Base-by-base conservation (phyloP, 2,888 invertebrate species). In the Chrysotoxum bicinctum region DNA sequence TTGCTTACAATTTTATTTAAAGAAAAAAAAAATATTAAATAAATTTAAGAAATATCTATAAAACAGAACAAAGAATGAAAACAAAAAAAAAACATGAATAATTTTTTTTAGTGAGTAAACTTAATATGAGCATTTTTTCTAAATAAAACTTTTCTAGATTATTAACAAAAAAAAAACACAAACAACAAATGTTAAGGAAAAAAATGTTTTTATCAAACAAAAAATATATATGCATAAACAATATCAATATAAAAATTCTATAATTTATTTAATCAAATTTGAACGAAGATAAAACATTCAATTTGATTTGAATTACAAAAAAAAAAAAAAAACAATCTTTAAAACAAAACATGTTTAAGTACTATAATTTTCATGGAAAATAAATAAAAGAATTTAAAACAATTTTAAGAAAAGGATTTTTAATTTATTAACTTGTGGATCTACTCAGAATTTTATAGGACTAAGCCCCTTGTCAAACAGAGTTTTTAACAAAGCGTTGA, bases 371-470 rank as follows among this genome's bases (percentile, higher is more conserved):
- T 81, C 81, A 81, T 68, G 72, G 72, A 12, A 77, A 72, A 80
- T 84, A 70, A 84, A 84, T 80, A 80, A 76, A 66, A 68, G 84
- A 80, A 80, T 84, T 84, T 79, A 58, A 84, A 84, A 16, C 74
- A 79, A 79, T 70, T 84, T 84, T 79, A 78, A 64, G 64, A 56
- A 50, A 32, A 19, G 1, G n/a, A 7, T 1, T 19, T 76, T 81
- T 56, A 1, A 21, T 40, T 58, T 45, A 16, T 8, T 52, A n/a
- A 16, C 16, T 43, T 23, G 8, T 2, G 4, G 12, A 35, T 9
- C 6, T 32, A 32, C 32, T 32, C 9, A 32, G 6, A n/a, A n/a
- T n/a, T n/a, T n/a, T n/a, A n/a, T n/a, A n/a, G n/a, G n/a, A n/a
- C n/a, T n/a, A n/a, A n/a, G n/a, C n/a, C n/a, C n/a, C n/a, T n/a